Conservation (phyloP, 1,140 invertebrate genomes). For the Bradynema listronoti region DNA sequence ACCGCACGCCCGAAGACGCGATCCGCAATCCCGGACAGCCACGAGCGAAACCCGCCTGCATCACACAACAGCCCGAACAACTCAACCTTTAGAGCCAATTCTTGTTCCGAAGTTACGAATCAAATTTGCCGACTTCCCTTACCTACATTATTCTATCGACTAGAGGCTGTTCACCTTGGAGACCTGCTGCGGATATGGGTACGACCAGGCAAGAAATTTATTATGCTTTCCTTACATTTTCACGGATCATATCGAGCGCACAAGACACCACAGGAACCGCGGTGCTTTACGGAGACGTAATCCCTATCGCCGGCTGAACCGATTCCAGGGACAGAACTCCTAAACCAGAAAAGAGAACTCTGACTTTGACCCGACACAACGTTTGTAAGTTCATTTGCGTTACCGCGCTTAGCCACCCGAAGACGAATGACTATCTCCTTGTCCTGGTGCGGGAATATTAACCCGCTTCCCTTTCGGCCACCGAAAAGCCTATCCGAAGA, state of each 20-base stretch:
- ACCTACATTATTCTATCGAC: constrained; percentile 79
- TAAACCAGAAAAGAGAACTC: constrained; percentile 24
- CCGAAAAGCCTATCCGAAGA: too few species aligned
- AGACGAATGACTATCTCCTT: too few species aligned
- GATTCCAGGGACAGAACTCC: constrained; percentile 59
- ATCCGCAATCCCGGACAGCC: constrained; percentile 15
- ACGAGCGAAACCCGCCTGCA: constrained; percentile 34
- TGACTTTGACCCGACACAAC: constrained; percentile 5
- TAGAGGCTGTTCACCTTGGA: constrained; percentile 81
- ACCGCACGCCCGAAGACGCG: constrained; percentile 60
- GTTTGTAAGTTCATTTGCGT: constrained; percentile 64
- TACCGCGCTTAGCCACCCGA: constrained; percentile 62
- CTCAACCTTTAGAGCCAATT: constrained; percentile 71
- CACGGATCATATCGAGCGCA: constrained; percentile 67
- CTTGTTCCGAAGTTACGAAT: constrained; percentile 75
- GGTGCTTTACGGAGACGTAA: constrained; percentile 58
- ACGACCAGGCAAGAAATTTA: constrained; percentile 65
- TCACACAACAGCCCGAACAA: constrained; percentile 63
- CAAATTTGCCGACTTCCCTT: constrained; percentile 76
- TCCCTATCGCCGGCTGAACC: constrained; percentile 60
- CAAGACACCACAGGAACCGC: constrained; percentile 59
- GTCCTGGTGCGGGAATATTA: constrained; percentile 62
- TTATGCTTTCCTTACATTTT: constrained; percentile 71
- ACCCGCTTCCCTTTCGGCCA: constrained; percentile 61
- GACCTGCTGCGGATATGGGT: constrained; percentile 77